phyloP scores from a whole-genome alignment of 2,888 invertebrate species.

The Lordiphosa andalusiaca region DNA sequence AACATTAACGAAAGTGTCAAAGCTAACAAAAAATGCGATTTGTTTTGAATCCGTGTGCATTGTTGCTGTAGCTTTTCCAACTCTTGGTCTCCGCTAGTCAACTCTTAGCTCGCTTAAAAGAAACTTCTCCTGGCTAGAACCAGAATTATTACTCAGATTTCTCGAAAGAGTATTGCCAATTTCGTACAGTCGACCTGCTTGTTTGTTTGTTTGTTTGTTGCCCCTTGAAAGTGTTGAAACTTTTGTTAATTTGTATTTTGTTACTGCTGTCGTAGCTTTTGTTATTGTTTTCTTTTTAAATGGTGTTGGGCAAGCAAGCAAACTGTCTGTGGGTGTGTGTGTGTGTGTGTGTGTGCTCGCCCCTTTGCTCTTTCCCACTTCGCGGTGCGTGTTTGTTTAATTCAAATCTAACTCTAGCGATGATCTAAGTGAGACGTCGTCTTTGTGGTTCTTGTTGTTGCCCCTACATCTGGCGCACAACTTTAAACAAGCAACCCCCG shows the following conservation, averaged over 20 bases:
- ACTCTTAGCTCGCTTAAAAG: too few species aligned
- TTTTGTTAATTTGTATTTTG: constrained; percentile 38
- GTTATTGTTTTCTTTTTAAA: constrained; percentile 29
- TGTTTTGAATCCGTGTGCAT: too few species aligned
- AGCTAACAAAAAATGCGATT: too few species aligned
- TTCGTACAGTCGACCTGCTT: constrained; percentile 11
- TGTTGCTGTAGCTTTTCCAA: too few species aligned
- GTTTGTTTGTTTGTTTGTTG: constrained; percentile 50
- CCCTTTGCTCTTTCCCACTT: not conserved
- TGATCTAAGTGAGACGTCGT: constrained; percentile 76
- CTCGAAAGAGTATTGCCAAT: not conserved
- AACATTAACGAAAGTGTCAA: not conserved
- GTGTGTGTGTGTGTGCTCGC: constrained; percentile 1
- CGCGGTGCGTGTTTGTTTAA: constrained; percentile 57
- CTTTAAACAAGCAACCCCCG: constrained; percentile 36
- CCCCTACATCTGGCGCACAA: constrained; percentile 59
- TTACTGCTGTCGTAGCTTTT: constrained; percentile 23
- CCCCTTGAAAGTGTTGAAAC: constrained; percentile 43
- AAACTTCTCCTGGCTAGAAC: too few species aligned
- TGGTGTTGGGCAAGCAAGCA: constrained; percentile 11
- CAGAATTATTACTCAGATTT: too few species aligned
- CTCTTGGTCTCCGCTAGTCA: too few species aligned
- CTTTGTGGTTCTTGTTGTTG: constrained; percentile 23
- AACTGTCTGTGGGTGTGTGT: too few species aligned
- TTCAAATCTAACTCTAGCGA: constrained; percentile 77